phyloP scores from a whole-genome alignment of 35 echinoderm and acorn worm species.

The Lytechinus variegatus region DNA sequence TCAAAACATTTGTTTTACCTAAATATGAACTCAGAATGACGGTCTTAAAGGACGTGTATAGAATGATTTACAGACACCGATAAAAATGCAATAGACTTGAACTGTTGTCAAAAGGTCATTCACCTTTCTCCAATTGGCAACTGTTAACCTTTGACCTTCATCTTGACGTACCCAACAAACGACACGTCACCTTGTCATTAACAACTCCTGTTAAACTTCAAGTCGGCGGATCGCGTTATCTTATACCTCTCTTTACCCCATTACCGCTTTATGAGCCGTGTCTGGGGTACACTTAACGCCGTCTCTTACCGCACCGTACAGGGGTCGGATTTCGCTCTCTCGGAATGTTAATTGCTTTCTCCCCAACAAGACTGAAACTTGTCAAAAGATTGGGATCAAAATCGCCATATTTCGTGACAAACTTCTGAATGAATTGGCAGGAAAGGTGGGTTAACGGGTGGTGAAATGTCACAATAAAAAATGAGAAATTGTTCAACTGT shows the following conservation, averaged over 20 bases:
- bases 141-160: neutral
- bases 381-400: neutral
- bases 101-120: neutral
- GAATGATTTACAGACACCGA: neutral
- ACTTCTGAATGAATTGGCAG: neutral
- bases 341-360: constrained; percentile 29
- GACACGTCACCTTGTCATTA: constrained; percentile 1
- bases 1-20: neutral
- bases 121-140: neutral
- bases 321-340: constrained; percentile 7
- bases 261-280: neutral
- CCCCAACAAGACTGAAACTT: neutral
- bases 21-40: neutral
- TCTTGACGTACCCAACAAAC: neutral
- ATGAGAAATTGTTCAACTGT: neutral
- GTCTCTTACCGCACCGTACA: neutral
- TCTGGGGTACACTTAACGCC: constrained; percentile 7
- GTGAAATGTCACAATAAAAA: neutral
- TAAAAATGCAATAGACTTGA: neutral
- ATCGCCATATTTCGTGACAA: constrained; percentile 6
- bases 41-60: neutral
- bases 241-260: constrained; percentile 27
- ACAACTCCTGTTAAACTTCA: constrained; percentile 29
- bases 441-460: neutral
- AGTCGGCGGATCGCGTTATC: neutral